Conservation (phyloP, 92 coral and sea anemone genomes). For the Metridium senile region DNA sequence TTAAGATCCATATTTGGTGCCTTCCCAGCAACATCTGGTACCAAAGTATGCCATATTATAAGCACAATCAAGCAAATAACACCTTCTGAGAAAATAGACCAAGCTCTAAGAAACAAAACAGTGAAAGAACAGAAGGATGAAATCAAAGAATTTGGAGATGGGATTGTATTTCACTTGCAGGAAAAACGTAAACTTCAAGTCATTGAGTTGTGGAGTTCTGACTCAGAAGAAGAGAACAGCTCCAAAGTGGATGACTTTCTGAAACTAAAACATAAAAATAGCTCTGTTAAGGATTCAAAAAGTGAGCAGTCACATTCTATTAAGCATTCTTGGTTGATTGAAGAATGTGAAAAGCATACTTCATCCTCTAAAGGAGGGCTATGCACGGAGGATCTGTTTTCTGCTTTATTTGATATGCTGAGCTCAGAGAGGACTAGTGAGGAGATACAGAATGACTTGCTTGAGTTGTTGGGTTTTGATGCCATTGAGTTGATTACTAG, state of each 20-base stretch:
- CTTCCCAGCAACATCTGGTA: slow-evolving; percentile 74
- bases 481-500: slow-evolving; percentile 89
- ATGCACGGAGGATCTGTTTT: slow-evolving; percentile 79
- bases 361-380: slow-evolving; percentile 58
- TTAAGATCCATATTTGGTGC: slow-evolving; percentile 83
- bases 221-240: slow-evolving; percentile 72
- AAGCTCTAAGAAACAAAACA: slow-evolving; percentile 49
- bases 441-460: slow-evolving; percentile 90
- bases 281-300: background rate
- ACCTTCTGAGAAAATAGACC: slow-evolving; percentile 60
- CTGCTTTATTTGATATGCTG: slow-evolving; percentile 93
- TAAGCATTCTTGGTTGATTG: slow-evolving; percentile 72
- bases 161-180: slow-evolving; percentile 56
- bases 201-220: slow-evolving; percentile 58
- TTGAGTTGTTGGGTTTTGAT: slow-evolving; percentile 96
- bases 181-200: slow-evolving; percentile 9
- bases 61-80: slow-evolving; percentile 57
- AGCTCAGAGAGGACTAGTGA: slow-evolving; percentile 80
- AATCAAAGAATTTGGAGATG: slow-evolving; percentile 75
- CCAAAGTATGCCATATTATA: slow-evolving; percentile 72
- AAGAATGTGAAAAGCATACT: slow-evolving; percentile 69
- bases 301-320: background rate
- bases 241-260: slow-evolving; percentile 29
- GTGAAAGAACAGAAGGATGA: slow-evolving; percentile 31
- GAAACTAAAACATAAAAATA: background rate